A percentile compares a stretch with the other conserved stretches of the same genome.
Evolutionary conservation across 1,140 invertebrate genomes (phyloP).

Genomic region (Calephelis nemesis): DNA sequence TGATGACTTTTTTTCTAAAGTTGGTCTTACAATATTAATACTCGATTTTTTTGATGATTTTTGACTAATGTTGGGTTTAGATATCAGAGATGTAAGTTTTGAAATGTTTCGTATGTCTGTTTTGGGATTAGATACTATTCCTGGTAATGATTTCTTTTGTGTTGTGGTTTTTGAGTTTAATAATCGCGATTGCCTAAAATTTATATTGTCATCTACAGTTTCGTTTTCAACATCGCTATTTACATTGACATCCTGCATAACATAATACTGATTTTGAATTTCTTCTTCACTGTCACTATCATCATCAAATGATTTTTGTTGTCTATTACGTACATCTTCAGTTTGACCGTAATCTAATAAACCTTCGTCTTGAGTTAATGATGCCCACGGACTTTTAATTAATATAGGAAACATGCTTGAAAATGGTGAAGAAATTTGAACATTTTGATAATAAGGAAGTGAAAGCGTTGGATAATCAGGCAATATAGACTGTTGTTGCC

Average conservation of each 20-base stretch:
- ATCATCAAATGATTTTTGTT: slow-evolving; percentile 45
- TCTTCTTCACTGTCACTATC: slow-evolving; percentile 29
- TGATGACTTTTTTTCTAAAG: slow-evolving; percentile 41
- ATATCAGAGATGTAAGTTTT: slow-evolving; percentile 42
- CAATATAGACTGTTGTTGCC: slow-evolving; percentile 43
- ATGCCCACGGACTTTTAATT: slow-evolving; percentile 79
- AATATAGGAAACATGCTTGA: slow-evolving; percentile 77
- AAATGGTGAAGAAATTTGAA: slow-evolving; percentile 67
- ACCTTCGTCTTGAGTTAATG: slow-evolving; percentile 68
- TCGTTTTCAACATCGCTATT: slow-evolving; percentile 20
- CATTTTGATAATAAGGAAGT: slow-evolving; percentile 37
- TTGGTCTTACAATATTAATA: slow-evolving; percentile 29
- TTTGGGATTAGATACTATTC: neutral
- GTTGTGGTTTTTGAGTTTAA: slow-evolving; percentile 48
- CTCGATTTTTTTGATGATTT: slow-evolving; percentile 45
- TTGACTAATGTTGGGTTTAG: slow-evolving; percentile 40
- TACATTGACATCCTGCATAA: slow-evolving; percentile 25
- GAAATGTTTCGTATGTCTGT: neutral
- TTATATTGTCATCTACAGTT: slow-evolving; percentile 21
- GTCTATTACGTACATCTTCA: slow-evolving; percentile 73
- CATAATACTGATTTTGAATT: slow-evolving; percentile 21
- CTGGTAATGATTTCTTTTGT: neutral
- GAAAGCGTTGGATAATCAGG: slow-evolving; percentile 30
- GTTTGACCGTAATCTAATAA: slow-evolving; percentile 81
- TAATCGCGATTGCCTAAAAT: slow-evolving; percentile 48